Evolutionary conservation across 1,140 invertebrate genomes (phyloP).

Genomic region (Lepidurus couesii): DNA sequence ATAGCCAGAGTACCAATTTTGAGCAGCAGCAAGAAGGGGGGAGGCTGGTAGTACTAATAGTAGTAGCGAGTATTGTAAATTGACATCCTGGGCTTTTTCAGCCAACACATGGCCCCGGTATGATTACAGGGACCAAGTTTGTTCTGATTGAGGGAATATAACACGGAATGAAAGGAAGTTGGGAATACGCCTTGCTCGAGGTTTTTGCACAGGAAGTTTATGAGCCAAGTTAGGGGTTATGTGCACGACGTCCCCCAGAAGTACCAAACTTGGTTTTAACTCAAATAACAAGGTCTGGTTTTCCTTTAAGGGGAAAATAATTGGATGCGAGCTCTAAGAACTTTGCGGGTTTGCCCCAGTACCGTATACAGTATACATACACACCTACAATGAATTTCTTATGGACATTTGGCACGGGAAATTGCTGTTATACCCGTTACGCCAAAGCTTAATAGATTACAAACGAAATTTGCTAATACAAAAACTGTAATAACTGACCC

Average conservation of each 20-base stretch:
- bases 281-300: conserved; percentile 11
- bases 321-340: not conserved
- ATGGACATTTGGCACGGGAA: too few relatives aligned
- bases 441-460: not conserved
- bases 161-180: conserved; percentile 9
- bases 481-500: too few relatives aligned
- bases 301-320: conserved; percentile 16
- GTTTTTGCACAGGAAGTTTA: conserved; percentile 1
- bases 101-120: conserved; percentile 6
- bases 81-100: not conserved
- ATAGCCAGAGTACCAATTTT: too few relatives aligned
- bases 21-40: not conserved
- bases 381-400: too few relatives aligned
- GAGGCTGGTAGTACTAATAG: not conserved
- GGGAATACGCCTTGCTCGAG: not conserved
- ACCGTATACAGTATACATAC: not conserved
- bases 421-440: too few relatives aligned
- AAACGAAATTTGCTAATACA: not conserved
- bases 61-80: conserved; percentile 9
- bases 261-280: not conserved
- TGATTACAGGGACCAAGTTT: conserved; percentile 3
- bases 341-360: not conserved
- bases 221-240: conserved; percentile 14
- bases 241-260: not conserved
- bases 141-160: not conserved